Evolutionary conservation across 1,140 invertebrate species (phyloP).

Genomic region (Pteromalus puparum): DNA sequence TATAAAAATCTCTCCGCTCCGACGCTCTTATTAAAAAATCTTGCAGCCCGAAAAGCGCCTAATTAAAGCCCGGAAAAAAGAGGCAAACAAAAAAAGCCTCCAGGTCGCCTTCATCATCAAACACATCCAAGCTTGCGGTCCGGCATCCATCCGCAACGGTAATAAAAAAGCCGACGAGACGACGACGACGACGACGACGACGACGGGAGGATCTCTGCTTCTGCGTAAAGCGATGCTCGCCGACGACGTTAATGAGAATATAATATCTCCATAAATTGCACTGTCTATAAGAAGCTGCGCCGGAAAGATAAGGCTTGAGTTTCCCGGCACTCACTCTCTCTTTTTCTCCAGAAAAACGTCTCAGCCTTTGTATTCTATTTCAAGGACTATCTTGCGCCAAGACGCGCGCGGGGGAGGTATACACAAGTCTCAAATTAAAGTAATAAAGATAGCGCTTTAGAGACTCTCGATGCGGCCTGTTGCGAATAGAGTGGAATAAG

Average conservation of each 20-base stretch:
- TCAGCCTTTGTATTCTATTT: background rate
- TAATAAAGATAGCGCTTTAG: constrained; percentile 14
- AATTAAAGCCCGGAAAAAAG: background rate
- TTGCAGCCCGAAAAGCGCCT: no score
- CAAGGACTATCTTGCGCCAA: no score
- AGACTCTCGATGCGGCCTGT: background rate
- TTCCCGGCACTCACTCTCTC: background rate
- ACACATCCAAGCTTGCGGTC: background rate
- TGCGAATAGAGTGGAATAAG: background rate
- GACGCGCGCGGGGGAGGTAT: no score
- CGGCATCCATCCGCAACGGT: background rate
- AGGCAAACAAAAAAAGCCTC: background rate
- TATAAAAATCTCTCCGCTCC: no score
- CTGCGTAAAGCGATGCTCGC: background rate
- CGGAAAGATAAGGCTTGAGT: constrained; percentile 15
- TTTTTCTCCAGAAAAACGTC: background rate
- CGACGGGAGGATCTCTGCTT: background rate
- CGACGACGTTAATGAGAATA: constrained; percentile 51
- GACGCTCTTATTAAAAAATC: background rate
- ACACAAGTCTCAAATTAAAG: constrained; percentile 18
- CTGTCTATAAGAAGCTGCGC: constrained; percentile 16
- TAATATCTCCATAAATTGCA: constrained; percentile 51
- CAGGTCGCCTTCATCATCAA: background rate
- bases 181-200: background rate
- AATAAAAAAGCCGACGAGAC: background rate